These are phyloP conservation scores for Ommatoiulus sabulosus DNA, from an alignment of 2,888 invertebrate genomes.

Conservation along the genomic window DNA sequence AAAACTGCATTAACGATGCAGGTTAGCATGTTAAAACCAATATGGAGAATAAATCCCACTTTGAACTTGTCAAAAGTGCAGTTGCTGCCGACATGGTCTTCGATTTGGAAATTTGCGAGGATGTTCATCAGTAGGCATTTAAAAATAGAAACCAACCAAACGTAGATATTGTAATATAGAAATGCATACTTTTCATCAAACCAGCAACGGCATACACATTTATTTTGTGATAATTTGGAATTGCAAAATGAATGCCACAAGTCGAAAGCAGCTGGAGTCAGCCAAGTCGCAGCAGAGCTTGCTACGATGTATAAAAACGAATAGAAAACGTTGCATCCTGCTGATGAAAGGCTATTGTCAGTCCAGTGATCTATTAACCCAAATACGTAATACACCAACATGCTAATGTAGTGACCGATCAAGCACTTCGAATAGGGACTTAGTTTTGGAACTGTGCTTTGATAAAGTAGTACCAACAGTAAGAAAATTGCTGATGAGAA, in stretches of 20 bases:
- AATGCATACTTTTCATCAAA: not conserved
- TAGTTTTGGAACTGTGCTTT: not conserved
- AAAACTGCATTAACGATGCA: constrained; percentile 51
- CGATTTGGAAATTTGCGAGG: not conserved
- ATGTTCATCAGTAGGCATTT: not conserved
- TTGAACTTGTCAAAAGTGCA: constrained; percentile 49
- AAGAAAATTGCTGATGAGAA: not conserved
- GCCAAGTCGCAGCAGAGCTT: constrained; percentile 91
- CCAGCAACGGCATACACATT: not conserved
- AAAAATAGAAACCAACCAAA: not conserved
- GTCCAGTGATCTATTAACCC: not conserved
- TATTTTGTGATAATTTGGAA: not conserved
- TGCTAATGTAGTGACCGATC: not conserved
- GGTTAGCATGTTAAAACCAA: constrained; percentile 50
- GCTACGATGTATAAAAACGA: constrained; percentile 87
- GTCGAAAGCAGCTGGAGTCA: constrained; percentile 94
- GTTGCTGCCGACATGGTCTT: not conserved
- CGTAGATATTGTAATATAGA: constrained; percentile 29
- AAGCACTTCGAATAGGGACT: constrained; percentile 26
- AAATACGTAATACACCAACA: not conserved
- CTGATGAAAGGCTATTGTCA: not conserved
- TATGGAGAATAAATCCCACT: constrained; percentile 39
- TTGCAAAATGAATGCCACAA: constrained; percentile 74
- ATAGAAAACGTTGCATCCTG: constrained; percentile 50
- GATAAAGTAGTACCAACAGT: not conserved